phyloP scores from a whole-genome alignment of 1,140 invertebrate genomes.

The Steinernema feltiae region DNA sequence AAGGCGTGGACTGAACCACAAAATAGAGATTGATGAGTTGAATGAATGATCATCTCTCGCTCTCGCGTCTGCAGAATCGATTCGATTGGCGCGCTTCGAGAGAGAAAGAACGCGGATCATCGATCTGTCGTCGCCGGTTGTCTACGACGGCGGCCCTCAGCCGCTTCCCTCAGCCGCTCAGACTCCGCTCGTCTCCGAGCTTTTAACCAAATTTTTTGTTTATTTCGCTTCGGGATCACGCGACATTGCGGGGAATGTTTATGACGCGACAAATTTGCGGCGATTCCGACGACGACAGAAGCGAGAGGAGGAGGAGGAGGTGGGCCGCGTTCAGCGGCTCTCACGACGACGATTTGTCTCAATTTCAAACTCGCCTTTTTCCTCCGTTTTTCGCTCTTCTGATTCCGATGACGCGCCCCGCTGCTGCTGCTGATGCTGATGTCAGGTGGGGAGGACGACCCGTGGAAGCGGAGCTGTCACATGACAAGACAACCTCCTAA shows the following conservation, averaged over 20 bases:
- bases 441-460: background rate
- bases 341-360: background rate
- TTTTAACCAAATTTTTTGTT: background rate
- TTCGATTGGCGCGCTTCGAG: too few species aligned
- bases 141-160: background rate
- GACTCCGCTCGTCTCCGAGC: background rate
- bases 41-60: too few species aligned
- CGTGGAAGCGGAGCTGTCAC: too few species aligned
- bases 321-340: too few species aligned
- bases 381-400: background rate
- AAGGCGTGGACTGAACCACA: too few species aligned
- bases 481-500: background rate
- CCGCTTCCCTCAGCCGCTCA: background rate
- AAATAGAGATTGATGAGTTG: too few species aligned
- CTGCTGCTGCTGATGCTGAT: too few species aligned
- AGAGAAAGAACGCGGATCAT: too few species aligned
- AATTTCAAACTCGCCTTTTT: background rate
- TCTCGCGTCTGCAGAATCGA: too few species aligned
- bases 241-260: background rate
- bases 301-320: too few species aligned
- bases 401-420: background rate
- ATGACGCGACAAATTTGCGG: background rate
- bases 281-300: background rate
- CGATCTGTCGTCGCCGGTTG: background rate
- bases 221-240: background rate